These are phyloP conservation scores for Tringa solitaria DNA, from an alignment of 2,113 vertebrate genomes.

Conservation along the genomic window DNA sequence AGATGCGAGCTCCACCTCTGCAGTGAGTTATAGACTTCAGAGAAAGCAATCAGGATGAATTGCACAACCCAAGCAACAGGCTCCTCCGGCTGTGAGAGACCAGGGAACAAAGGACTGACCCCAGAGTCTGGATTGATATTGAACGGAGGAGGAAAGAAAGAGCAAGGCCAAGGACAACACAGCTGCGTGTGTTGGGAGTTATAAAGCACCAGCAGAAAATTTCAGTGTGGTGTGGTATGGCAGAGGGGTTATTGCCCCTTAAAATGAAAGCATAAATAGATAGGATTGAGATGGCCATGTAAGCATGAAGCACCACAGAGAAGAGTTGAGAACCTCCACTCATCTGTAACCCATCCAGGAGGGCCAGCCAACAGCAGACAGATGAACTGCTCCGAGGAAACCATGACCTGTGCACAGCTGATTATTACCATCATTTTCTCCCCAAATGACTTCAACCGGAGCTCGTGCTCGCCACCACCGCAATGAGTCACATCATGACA, in stretches of 20 bases:
- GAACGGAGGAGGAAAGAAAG: neutral
- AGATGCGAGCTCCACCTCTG: neutral
- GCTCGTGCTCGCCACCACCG: neutral
- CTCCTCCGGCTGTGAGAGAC: neutral
- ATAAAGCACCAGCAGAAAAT: neutral
- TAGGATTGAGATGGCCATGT: neutral
- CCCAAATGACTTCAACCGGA: neutral
- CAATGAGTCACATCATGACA: neutral
- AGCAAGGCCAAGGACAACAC: neutral
- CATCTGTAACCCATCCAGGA: neutral
- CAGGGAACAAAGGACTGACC: neutral
- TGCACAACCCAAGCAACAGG: neutral
- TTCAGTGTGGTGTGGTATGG: accelerated
- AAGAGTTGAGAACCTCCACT: neutral
- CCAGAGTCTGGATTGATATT: neutral
- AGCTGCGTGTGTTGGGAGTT: neutral
- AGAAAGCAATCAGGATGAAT: neutral
- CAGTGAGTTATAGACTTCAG: neutral
- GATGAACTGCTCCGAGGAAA: neutral
- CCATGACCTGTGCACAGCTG: neutral
- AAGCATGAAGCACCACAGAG: neutral
- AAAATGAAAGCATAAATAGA: neutral
- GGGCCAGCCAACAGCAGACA: neutral
- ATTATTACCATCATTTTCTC: neutral
- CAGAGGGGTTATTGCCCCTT: neutral